Percentiles rank a stretch among this genome's conserved stretches.
These are phyloP conservation scores for Adelphocoris suturalis DNA, from an alignment of 2,888 invertebrate species.

Conservation along the genomic window DNA sequence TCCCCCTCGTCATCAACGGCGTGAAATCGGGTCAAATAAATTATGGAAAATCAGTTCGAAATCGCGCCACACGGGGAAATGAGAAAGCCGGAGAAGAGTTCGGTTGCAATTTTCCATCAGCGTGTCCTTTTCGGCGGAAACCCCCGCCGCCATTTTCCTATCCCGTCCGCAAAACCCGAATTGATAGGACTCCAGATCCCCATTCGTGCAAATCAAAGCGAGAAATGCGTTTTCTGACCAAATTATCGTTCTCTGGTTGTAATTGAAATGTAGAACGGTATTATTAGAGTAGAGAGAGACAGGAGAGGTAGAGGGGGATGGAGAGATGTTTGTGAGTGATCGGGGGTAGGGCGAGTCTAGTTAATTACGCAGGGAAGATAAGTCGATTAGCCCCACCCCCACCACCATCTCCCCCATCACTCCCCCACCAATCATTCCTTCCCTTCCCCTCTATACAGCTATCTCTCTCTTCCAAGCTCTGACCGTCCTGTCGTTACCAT, in stretches of 20 bases:
- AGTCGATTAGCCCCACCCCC: constrained; percentile 31
- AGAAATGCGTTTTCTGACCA: constrained; percentile 63
- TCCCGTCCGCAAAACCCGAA: constrained; percentile 16
- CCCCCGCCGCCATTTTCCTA: background rate
- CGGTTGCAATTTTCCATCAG: constrained; percentile 38
- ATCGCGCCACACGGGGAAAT: background rate
- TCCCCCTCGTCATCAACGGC: background rate
- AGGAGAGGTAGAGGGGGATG: background rate
- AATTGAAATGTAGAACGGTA: constrained; percentile 64
- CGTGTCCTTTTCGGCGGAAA: constrained; percentile 5
- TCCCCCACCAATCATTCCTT: background rate
- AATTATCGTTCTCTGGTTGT: constrained; percentile 52
- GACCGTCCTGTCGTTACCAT: background rate
- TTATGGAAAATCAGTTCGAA: constrained; percentile 22
- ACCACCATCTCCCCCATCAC: background rate
- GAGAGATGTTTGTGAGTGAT: constrained; percentile 60
- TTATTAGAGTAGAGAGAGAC: constrained; percentile 40
- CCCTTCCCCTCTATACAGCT: background rate
- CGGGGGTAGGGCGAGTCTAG: constrained; percentile 40
- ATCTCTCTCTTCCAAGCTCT: background rate
- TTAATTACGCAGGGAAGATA: constrained; percentile 59
- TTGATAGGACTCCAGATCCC: constrained; percentile 23
- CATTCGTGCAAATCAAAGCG: constrained; percentile 58
- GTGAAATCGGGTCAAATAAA: constrained; percentile 45
- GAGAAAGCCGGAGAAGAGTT: constrained; percentile 35